Percentiles rank a stretch among this genome's conserved stretches.
phyloP scores from a whole-genome alignment of 1,140 invertebrate genomes.

The Elysia chlorotica region DNA sequence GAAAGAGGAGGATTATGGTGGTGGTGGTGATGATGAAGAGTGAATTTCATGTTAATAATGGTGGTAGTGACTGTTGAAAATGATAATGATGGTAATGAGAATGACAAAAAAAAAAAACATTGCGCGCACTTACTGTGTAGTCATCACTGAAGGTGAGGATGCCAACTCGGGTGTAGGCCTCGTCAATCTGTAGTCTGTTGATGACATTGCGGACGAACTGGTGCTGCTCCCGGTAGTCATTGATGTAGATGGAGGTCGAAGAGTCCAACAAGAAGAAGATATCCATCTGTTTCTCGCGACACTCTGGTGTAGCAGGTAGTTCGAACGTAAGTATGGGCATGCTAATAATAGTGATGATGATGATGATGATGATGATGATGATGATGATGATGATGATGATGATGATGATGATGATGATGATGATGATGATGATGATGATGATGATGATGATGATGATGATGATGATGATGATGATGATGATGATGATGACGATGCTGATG shows the following conservation, averaged over 20 bases:
- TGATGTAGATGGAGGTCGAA: constrained; percentile 52
- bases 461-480: background rate
- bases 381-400: background rate
- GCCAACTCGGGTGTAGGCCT: constrained; percentile 41
- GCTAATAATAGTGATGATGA: too few species aligned
- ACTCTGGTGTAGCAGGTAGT: too few species aligned
- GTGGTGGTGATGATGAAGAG: too few species aligned
- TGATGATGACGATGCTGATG: background rate
- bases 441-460: background rate
- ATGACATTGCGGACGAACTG: constrained; percentile 42
- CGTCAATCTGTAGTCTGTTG: constrained; percentile 37
- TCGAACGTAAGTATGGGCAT: too few species aligned
- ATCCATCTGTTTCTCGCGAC: constrained; percentile 51
- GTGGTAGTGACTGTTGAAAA: too few species aligned
- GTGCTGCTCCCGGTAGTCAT: constrained; percentile 45
- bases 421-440: background rate
- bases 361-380: background rate
- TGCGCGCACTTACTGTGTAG: constrained; percentile 24
- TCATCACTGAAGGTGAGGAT: constrained; percentile 44
- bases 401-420: background rate
- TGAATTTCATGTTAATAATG: too few species aligned
- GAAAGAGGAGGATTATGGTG: too few species aligned
- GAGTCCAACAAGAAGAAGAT: constrained; percentile 55
- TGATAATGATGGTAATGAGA: too few species aligned
- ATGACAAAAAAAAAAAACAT: background rate